phyloP scores from a whole-genome alignment of 2,797 vertebrate species.

The Lepidocolaptes lacrymiger region DNA sequence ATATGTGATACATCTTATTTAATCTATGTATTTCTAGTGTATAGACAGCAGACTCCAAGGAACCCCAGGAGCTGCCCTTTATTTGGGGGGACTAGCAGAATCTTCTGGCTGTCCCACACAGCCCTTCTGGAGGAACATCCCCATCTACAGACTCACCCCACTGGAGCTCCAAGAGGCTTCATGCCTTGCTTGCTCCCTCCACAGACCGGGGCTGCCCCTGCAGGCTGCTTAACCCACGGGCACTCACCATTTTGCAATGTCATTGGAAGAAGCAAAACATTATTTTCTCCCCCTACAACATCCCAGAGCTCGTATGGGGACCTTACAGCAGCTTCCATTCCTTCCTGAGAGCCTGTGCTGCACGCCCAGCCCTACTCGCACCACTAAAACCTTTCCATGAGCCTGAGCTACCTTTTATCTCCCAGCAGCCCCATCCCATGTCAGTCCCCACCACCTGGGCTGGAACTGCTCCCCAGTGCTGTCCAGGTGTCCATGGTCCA shows the following conservation, averaged over 20 bases:
- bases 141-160: neutral
- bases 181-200: neutral
- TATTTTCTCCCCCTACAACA: neutral
- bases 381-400: accelerated
- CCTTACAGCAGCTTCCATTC: neutral
- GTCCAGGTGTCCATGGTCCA: neutral
- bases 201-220: neutral
- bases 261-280: neutral
- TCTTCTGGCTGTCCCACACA: neutral
- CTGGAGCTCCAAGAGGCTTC: neutral
- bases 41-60: neutral
- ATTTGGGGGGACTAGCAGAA: neutral
- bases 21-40: neutral
- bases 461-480: neutral
- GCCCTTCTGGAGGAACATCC: neutral
- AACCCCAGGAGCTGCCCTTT: neutral
- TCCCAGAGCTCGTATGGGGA: neutral
- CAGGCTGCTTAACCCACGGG: neutral
- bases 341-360: neutral
- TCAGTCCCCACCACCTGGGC: neutral
- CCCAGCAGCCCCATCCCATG: neutral
- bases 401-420: neutral
- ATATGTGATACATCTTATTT: neutral
- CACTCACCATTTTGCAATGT: neutral
- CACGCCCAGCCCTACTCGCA: accelerated